phyloP scores from a whole-genome alignment of 2,888 invertebrate genomes.

The Ichneumoninae sp. region DNA sequence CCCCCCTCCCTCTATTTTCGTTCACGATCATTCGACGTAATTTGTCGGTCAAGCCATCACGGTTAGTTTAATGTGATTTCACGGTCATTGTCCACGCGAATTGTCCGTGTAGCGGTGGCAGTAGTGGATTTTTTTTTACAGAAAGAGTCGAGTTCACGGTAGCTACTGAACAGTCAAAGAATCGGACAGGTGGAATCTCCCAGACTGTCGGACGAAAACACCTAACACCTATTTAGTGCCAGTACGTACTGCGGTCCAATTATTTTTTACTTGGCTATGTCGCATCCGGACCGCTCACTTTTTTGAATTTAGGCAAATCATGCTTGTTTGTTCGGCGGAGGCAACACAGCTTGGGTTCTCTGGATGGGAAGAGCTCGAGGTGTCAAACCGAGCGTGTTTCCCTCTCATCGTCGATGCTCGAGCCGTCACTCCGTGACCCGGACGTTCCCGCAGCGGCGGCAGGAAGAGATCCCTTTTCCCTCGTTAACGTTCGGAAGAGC shows the following conservation, averaged over 20 bases:
- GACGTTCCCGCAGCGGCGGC: conserved; percentile 3
- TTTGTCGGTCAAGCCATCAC: conserved; percentile 82
- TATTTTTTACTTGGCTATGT: conserved; percentile 29
- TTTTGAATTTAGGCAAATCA: conserved; percentile 54
- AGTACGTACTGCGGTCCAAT: conserved; percentile 8
- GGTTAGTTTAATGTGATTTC: conserved; percentile 83
- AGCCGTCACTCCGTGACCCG: conserved; percentile 9
- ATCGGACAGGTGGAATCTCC: conserved; percentile 51
- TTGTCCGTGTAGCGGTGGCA: conserved; percentile 71
- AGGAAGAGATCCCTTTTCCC: conserved; percentile 48
- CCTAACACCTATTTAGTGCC: not conserved
- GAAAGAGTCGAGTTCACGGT: conserved; percentile 36
- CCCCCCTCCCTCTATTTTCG: conserved; percentile 66
- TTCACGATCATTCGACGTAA: conserved; percentile 82
- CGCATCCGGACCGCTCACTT: conserved; percentile 31
- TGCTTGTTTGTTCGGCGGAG: conserved; percentile 21
- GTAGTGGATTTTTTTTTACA: conserved; percentile 25
- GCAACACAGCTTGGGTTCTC: conserved; percentile 28
- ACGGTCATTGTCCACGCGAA: conserved; percentile 83
- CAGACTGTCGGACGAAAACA: not conserved
- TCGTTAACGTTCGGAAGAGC: not conserved
- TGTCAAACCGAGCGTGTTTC: conserved; percentile 18
- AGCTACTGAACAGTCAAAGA: conserved; percentile 41
- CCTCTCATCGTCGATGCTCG: conserved; percentile 13
- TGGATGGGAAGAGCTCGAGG: conserved; percentile 21